Base-by-base conservation (phyloP, 2,113 vertebrate species). In the Dendropsophus ebraccatus region DNA sequence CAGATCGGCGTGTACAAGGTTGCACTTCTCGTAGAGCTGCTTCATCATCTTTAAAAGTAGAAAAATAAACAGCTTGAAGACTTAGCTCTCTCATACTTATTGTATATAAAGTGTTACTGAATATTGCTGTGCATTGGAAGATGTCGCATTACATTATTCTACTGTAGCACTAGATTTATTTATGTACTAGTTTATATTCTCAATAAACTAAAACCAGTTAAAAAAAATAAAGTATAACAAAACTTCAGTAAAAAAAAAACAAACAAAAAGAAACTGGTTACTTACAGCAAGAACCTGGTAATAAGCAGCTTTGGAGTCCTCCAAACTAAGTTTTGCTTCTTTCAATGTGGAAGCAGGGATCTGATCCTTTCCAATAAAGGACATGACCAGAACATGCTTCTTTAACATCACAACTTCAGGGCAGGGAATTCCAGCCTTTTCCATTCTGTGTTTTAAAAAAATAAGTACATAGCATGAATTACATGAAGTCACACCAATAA, bases 381-480 rank as follows among this genome's bases (percentile, higher is more conserved):
- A 99, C 97, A 99, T 96, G 87, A 99, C 98, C 91, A 99, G 94
- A 90, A 99, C 90, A 28, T 99, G 98, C 76, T 99, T 99, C 94
- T 96, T 99, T 88, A 99, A 92, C 76, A 96, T 90, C 74, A 99
- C 95, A 87, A 97, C 98, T 86, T 97, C 90, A 1, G 98, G 98
- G 89, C 98, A 99, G 62, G 94, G 94, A 90, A 99, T 96, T 84
- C 94, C 95, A 52, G 96, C 97, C 84, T 94, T 96, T 91, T 95
- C 96, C 96, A 99, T 98, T 92, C 98, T 99, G 91, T 84, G 47
- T 70, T 73, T 87, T 56, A 87, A 30, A 88, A 9, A 60, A 25
- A 41, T 32, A 32, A 6, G 12, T 72, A 67, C 28, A 4, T 4
- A 25, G 25, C 58, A 25, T 1, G n/a, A 60, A 60, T 21, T 25